Percentiles rank a stretch among this genome's conserved stretches.
Evolutionary conservation across 2,797 vertebrate species (phyloP).

Genomic region (Gila robusta): DNA sequence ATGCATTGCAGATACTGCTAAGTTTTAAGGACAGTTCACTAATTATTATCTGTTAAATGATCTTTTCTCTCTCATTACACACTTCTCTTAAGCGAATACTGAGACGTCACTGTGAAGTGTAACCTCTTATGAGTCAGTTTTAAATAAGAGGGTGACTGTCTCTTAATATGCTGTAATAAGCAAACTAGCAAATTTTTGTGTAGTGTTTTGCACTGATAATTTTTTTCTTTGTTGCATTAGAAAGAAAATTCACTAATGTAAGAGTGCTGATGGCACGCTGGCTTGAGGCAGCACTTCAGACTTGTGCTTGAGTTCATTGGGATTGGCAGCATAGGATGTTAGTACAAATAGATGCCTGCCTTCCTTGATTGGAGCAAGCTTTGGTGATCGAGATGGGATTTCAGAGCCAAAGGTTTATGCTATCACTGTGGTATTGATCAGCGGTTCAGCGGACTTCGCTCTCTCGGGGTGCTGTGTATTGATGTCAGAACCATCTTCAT

Average conservation of each 20-base stretch:
- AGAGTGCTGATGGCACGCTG: background rate
- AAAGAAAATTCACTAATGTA: slow-evolving; percentile 5
- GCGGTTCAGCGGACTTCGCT: background rate
- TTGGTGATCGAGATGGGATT: background rate
- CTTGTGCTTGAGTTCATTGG: background rate
- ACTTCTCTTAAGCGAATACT: no score
- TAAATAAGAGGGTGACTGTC: no score
- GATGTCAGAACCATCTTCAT: slow-evolving; percentile 8
- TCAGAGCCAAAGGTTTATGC: background rate
- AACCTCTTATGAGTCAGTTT: no score
- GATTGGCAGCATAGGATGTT: slow-evolving; percentile 16
- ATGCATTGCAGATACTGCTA: no score
- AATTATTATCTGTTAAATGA: no score
- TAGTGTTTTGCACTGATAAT: background rate
- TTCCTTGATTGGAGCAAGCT: slow-evolving; percentile 1
- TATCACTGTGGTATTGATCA: slow-evolving; percentile 20
- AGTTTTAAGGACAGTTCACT: no score
- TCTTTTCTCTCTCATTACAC: no score
- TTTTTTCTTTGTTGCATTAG: background rate
- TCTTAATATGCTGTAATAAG: no score
- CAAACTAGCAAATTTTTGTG: background rate
- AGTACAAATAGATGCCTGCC: slow-evolving; percentile 2
- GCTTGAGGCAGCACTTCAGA: background rate
- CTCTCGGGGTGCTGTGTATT: background rate
- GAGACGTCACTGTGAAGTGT: no score